A percentile compares a stretch with the other conserved stretches of the same genome.
Evolutionary conservation across 2,797 vertebrate genomes (phyloP).

Genomic region (Galagoides demidoff): DNA sequence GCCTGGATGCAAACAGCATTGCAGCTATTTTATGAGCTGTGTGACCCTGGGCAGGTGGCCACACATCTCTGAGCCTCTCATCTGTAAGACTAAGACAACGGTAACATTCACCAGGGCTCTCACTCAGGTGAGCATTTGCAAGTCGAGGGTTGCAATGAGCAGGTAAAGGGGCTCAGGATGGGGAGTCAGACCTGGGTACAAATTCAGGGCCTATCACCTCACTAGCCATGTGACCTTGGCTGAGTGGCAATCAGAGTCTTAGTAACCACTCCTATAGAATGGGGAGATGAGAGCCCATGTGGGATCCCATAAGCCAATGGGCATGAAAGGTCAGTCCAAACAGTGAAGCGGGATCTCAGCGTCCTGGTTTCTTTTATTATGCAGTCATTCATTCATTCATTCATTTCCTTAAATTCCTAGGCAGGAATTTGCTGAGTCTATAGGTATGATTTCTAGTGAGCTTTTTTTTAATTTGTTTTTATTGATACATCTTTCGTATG

Average conservation of each 20-base stretch:
- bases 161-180: neutral
- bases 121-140: rapidly evolving
- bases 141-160: neutral
- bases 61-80: neutral
- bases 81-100: neutral
- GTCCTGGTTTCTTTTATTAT: too few species aligned
- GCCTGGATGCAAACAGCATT: neutral
- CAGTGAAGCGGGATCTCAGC: neutral
- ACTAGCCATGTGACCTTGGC: neutral
- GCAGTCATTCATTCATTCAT: too few species aligned
- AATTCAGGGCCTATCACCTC: neutral
- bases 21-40: neutral
- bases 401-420: neutral
- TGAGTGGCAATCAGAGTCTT: neutral
- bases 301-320: neutral
- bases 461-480: neutral
- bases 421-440: neutral
- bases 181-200: neutral
- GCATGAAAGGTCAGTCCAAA: rapidly evolving
- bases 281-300: neutral
- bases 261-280: neutral
- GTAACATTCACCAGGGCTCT: neutral
- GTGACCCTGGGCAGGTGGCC: neutral
- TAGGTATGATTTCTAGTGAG: neutral
- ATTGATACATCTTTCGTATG: neutral